These are phyloP conservation scores for Spodoptera exigua DNA, from an alignment of 2,888 invertebrate species.

Conservation along the genomic window DNA sequence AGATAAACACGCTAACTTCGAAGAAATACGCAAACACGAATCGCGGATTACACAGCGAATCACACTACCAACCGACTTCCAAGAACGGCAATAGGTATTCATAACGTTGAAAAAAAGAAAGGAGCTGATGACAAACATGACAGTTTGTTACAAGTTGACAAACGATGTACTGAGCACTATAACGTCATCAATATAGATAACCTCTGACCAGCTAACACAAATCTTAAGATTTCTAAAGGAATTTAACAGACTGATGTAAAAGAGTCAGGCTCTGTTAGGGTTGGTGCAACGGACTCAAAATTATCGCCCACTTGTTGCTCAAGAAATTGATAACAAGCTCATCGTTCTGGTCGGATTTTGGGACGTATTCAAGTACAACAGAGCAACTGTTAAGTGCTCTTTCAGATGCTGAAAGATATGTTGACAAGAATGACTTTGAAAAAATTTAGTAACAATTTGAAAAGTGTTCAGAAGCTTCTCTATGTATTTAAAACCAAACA, in stretches of 20 bases:
- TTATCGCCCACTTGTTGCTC: conserved; percentile 88
- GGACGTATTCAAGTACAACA: conserved; percentile 80
- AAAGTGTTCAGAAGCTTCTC: no score
- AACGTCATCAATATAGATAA: conserved; percentile 64
- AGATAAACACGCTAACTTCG: conserved; percentile 83
- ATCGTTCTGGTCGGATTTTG: conserved; percentile 75
- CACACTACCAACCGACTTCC: conserved; percentile 68
- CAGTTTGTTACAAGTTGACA: conserved; percentile 62
- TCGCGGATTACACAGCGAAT: conserved; percentile 77
- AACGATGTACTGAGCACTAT: conserved; percentile 58
- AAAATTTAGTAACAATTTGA: no score
- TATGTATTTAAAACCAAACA: no score
- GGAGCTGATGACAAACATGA: conserved; percentile 64
- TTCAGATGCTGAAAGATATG: conserved; percentile 21
- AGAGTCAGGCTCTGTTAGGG: conserved; percentile 69
- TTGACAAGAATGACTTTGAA: no score
- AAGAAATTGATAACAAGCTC: conserved; percentile 87
- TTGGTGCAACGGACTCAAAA: conserved; percentile 83
- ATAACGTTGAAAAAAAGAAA: conserved; percentile 61
- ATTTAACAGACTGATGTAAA: conserved; percentile 66
- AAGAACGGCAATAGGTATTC: conserved; percentile 72
- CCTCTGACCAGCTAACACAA: conserved; percentile 61
- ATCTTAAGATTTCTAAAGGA: conserved; percentile 62
- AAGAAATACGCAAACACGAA: conserved; percentile 79
- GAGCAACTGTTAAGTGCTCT: conserved; percentile 62